phyloP scores from a whole-genome alignment of 2,797 vertebrate species.

The Myioborus melanocephalus region DNA sequence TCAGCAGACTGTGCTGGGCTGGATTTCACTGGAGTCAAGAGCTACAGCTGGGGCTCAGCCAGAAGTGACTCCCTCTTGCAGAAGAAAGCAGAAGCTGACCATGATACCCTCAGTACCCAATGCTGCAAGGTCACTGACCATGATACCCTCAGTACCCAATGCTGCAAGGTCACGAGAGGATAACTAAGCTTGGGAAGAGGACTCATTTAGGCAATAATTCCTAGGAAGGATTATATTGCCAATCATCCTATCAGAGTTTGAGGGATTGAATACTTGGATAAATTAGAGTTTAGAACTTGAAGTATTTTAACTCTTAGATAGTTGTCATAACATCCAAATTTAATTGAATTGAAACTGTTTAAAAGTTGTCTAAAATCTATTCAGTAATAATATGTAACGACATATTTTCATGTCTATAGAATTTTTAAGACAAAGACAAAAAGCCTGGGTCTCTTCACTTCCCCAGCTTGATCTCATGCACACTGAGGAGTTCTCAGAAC shows the following conservation, averaged over 20 bases:
- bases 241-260: background rate
- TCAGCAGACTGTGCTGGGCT: background rate
- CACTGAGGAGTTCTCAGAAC: background rate
- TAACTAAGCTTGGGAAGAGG: background rate
- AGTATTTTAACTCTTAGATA: background rate
- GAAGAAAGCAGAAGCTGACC: background rate
- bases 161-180: background rate
- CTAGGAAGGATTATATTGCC: background rate
- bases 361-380: too few relatives aligned
- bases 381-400: background rate
- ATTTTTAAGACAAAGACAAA: background rate
- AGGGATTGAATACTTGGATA: background rate
- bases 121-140: background rate
- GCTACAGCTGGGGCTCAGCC: background rate
- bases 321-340: background rate
- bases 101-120: background rate
- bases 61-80: background rate
- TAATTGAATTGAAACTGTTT: too few relatives aligned
- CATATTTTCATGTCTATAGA: fast-evolving
- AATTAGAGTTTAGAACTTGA: background rate
- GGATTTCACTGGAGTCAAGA: background rate
- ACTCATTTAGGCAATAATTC: background rate
- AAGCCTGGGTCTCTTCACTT: background rate
- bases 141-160: background rate
- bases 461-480: too few relatives aligned